These are phyloP conservation scores for Chaetodon auriga DNA, from an alignment of 2,113 vertebrate species.

Conservation along the genomic window DNA sequence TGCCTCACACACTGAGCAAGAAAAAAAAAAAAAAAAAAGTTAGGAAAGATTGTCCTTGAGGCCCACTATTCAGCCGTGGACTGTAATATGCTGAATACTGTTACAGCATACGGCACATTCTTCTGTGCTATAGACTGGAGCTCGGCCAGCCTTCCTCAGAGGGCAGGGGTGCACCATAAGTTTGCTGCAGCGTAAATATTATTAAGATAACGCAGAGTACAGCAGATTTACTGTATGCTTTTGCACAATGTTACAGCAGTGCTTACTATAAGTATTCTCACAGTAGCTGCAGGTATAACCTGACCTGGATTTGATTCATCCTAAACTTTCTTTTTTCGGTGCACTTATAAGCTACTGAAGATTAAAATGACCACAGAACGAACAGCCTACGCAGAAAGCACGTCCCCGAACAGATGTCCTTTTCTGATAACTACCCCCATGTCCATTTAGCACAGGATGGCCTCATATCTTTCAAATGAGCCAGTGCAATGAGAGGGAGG, in stretches of 20 bases:
- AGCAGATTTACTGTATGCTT: slow-evolving; percentile 37
- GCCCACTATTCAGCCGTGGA: slow-evolving; percentile 54
- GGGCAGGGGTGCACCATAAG: slow-evolving; percentile 22
- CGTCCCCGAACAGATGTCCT: slow-evolving; percentile 5
- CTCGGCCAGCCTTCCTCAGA: slow-evolving; percentile 14
- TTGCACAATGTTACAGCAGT: slow-evolving; percentile 11
- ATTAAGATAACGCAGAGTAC: slow-evolving; percentile 41
- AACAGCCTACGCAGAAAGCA: slow-evolving; percentile 10
- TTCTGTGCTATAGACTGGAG: slow-evolving; percentile 33
- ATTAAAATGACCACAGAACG: not conserved
- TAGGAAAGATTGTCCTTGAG: slow-evolving; percentile 75
- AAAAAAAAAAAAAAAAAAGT: slow-evolving; percentile 61
- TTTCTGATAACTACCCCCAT: slow-evolving; percentile 42
- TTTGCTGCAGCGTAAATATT: slow-evolving; percentile 51
- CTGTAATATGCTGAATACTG: slow-evolving; percentile 57
- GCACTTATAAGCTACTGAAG: not conserved
- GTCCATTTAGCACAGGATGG: slow-evolving; percentile 42
- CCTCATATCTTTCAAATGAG: slow-evolving; percentile 59
- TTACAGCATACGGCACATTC: slow-evolving; percentile 28
- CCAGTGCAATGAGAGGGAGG: slow-evolving; percentile 47
- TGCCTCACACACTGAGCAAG: slow-evolving; percentile 37
- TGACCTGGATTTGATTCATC: not conserved
- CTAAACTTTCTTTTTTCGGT: not conserved
- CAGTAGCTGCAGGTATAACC: not conserved
- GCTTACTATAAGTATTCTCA: not conserved